These are phyloP conservation scores for Micromys minutus DNA, from an alignment of 2,113 vertebrate genomes.

Conservation along the genomic window DNA sequence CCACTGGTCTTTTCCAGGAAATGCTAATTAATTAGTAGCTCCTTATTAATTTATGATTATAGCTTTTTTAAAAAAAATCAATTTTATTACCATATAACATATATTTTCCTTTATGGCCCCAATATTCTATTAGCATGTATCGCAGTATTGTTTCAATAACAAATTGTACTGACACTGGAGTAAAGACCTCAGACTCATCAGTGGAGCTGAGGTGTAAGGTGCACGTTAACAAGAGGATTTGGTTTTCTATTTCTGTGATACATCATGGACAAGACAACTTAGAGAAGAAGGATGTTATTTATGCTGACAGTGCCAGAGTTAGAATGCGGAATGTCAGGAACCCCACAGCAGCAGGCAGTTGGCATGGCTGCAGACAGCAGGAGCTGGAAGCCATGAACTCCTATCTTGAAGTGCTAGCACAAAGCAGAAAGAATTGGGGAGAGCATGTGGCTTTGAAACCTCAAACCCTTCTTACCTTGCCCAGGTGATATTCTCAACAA, in stretches of 20 bases:
- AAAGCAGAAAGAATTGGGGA: not conserved
- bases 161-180: not conserved
- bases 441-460: not conserved
- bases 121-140: not conserved
- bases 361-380: not conserved
- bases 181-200: not conserved
- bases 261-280: not conserved
- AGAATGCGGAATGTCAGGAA: not conserved
- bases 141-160: not conserved
- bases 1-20: not conserved
- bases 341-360: not conserved
- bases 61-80: not conserved
- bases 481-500: not conserved
- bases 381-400: not conserved
- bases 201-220: not conserved
- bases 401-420: not conserved
- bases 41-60: constrained; percentile 2
- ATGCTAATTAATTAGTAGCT: not conserved
- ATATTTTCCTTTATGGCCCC: not conserved
- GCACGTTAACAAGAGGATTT: not conserved
- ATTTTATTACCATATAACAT: not conserved
- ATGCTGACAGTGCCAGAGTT: not conserved
- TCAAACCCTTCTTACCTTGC: not conserved
- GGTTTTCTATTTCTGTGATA: not conserved
- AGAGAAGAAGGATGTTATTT: not conserved